Evolutionary conservation across 2,113 vertebrate species (phyloP), one percentile per base, ranked within the genome.

Genomic region (Irena cyanogastra): DNA sequence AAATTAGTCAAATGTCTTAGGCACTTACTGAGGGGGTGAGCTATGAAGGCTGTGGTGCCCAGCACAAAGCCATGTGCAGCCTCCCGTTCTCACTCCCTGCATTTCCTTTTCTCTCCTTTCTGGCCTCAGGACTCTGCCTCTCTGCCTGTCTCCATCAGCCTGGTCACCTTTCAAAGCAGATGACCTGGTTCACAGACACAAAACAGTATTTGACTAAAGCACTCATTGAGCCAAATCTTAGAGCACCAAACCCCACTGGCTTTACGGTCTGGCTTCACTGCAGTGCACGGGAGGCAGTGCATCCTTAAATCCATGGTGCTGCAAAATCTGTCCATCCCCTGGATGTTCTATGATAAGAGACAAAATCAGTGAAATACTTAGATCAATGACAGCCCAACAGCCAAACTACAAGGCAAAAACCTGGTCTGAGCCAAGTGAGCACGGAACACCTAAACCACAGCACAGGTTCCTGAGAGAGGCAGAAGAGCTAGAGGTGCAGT

Each of bases 1-100:
- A 97, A 97, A 97, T 97, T 97, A 98, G 93, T 95, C 93, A 96
- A 95, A 94, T 81, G 87, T 93, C 89, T 94, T 22, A 45, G 30
- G 94, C 93, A 65, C 90, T 94, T 78, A 68, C 7, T 4, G 50
- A 54, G 59, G 44, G 64, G 53, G 94, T 89, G 92, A 96, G 96
- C 89, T 54, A 78, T 47, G 79, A 88, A 33, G 4, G 3, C 78
- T 59, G 44, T 10, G 4, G 4, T 64, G 50, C 78, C 91, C 66
- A 35, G 89, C 92, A 91, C 82, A 83, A 53, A 96, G 87, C 74
- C 60, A 2, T 0, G 2, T 8, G 47, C 10, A 9, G 79, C 35
- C 81, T 93, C 77, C 35, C 69, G 44, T 59, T 59, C 77, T 94
- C 71, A 1, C 53, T 45, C 28, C 57, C 41, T 54, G 50, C 28